Percentiles rank a stretch among this genome's conserved stretches.
phyloP scores from a whole-genome alignment of 2,888 invertebrate species.

The Allygus modestus region DNA sequence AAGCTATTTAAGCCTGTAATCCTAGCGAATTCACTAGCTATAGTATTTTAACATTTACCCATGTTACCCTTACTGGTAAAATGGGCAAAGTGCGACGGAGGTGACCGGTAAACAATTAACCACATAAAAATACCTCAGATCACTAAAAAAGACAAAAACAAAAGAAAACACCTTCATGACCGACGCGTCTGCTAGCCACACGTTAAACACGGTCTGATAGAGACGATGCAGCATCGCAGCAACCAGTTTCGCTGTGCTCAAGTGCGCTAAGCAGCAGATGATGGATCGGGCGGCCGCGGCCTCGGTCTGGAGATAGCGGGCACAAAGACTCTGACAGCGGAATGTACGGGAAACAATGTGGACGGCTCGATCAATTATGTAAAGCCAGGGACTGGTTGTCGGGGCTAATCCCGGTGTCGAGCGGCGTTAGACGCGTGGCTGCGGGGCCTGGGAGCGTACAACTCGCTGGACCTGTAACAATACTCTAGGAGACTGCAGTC shows the following conservation, averaged over 20 bases:
- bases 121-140: too few species aligned
- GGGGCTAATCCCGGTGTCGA: constrained; percentile 41
- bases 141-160: too few species aligned
- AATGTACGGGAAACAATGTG: constrained; percentile 51
- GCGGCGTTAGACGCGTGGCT: constrained; percentile 49
- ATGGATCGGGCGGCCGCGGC: constrained; percentile 15
- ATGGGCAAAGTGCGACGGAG: too few species aligned
- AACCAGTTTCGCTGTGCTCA: constrained; percentile 3
- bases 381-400: constrained; percentile 51
- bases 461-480: not conserved
- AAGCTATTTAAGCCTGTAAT: too few species aligned
- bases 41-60: too few species aligned
- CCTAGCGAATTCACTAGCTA: too few species aligned
- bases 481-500: too few species aligned
- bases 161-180: too few species aligned
- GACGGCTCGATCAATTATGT: constrained; percentile 55
- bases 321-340: constrained; percentile 52
- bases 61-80: too few species aligned
- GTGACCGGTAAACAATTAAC: too few species aligned
- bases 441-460: not conserved
- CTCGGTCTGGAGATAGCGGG: constrained; percentile 1
- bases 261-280: too few species aligned
- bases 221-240: constrained; percentile 5
- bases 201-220: not conserved
- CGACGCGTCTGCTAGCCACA: not conserved